Evolutionary conservation across 2,888 invertebrate species (phyloP).

Genomic region (Epistrophella euchroma): DNA sequence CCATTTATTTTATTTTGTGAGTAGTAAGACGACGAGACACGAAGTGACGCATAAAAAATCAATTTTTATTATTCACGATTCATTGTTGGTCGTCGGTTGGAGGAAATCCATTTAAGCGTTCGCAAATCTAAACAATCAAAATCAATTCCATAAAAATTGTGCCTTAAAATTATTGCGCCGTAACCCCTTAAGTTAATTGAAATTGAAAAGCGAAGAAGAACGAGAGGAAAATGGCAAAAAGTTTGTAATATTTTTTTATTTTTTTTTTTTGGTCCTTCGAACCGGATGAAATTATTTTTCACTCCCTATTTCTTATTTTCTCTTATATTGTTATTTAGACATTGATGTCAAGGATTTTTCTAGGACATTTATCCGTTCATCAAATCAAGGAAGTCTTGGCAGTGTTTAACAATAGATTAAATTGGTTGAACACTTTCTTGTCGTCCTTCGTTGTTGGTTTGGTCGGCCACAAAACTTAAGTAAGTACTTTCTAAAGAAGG

Average conservation of each 20-base stretch:
- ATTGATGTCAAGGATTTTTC: conserved; percentile 38
- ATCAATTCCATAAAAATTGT: conserved; percentile 56
- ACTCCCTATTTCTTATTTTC: conserved; percentile 7
- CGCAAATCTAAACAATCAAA: conserved; percentile 48
- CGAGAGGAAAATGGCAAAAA: conserved; percentile 11
- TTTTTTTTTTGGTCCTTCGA: conserved; percentile 27
- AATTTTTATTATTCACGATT: conserved; percentile 40
- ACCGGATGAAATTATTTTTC: conserved; percentile 44
- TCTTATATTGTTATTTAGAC: conserved; percentile 37
- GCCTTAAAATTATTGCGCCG: conserved; percentile 53
- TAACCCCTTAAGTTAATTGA: conserved; percentile 71
- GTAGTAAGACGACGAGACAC: background rate
- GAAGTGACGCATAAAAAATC: conserved; percentile 46
- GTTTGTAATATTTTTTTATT: background rate
- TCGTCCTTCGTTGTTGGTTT: background rate
- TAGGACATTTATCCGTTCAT: conserved; percentile 53
- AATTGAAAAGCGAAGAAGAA: conserved; percentile 28
- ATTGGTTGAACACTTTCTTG: conserved; percentile 50
- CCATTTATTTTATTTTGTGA: conserved; percentile 24
- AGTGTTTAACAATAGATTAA: conserved; percentile 64
- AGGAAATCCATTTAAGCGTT: conserved; percentile 47
- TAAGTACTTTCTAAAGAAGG: conserved; percentile 33
- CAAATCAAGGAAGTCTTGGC: conserved; percentile 44
- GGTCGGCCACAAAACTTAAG: conserved; percentile 19
- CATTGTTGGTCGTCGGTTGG: conserved; percentile 9